Conservation (phyloP, 1,140 invertebrate genomes). For the Phymastichus coffea region DNA sequence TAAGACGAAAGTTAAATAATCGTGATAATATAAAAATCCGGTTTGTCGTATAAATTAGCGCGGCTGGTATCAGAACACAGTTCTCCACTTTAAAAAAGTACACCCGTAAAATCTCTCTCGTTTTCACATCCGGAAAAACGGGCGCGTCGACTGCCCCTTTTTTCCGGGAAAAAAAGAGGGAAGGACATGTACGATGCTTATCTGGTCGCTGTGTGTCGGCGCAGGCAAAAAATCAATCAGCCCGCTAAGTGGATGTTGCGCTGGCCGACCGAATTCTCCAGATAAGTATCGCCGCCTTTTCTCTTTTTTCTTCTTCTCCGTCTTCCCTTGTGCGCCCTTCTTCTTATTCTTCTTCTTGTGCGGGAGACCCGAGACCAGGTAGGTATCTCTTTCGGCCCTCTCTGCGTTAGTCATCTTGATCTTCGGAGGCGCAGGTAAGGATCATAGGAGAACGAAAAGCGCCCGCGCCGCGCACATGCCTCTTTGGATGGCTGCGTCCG, state of each 20-base stretch:
- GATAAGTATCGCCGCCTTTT: conserved; percentile 22
- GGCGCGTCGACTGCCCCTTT: not conserved
- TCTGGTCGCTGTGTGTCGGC: not conserved
- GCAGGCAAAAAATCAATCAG: conserved; percentile 15
- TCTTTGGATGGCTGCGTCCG: too few species aligned
- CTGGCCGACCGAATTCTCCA: conserved; percentile 18
- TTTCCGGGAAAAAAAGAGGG: not conserved
- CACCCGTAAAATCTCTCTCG: not conserved
- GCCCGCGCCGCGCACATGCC: too few species aligned
- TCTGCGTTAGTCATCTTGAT: not conserved
- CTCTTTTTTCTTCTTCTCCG: conserved; percentile 5
- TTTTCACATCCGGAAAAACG: conserved; percentile 11
- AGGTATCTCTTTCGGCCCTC: not conserved
- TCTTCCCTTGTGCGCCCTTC: not conserved
- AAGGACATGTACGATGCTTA: not conserved
- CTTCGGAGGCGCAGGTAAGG: not conserved
- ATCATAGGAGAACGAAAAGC: conserved; percentile 1
- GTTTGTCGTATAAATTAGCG: too few species aligned
- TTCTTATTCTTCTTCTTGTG: conserved; percentile 10
- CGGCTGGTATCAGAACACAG: conserved; percentile 3
- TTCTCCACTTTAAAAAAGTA: conserved; percentile 13
- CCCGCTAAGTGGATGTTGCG: not conserved
- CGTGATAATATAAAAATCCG: too few species aligned
- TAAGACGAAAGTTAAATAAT: too few species aligned
- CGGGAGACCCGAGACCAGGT: too few species aligned